These are phyloP conservation scores for Macrotrachela quadricornifera DNA, from an alignment of 1,140 invertebrate genomes.

Conservation along the genomic window DNA sequence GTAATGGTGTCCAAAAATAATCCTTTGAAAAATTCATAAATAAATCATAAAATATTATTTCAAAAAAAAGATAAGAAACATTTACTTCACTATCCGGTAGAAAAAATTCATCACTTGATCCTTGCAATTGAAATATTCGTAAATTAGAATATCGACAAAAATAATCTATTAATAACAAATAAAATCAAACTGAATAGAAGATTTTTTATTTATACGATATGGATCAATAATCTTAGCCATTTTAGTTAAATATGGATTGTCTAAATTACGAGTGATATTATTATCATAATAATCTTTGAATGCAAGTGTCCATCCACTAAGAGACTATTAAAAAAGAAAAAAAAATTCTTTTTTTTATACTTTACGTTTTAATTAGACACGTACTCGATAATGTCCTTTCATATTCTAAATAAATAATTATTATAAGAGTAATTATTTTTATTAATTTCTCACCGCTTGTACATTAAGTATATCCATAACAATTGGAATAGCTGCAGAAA, in stretches of 20 bases:
- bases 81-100: conserved; percentile 18
- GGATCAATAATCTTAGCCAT: conserved; percentile 8
- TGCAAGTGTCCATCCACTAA: conserved; percentile 9
- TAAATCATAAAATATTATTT: no score
- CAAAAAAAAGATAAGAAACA: no score
- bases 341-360: no score
- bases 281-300: conserved; percentile 8
- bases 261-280: conserved; percentile 1
- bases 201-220: not conserved
- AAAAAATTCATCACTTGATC: conserved; percentile 23
- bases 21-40: no score
- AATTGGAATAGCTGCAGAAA: conserved; percentile 19
- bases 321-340: no score
- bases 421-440: no score
- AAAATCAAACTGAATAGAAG: not conserved
- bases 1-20: no score
- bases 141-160: not conserved
- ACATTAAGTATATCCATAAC: conserved; percentile 22
- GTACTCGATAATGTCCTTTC: no score
- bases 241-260: not conserved
- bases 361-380: no score
- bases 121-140: conserved; percentile 20
- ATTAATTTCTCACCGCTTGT: no score
- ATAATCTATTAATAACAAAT: no score
- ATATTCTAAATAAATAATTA: no score